A percentile compares a stretch with the other conserved stretches of the same genome.
Evolutionary conservation across 2,888 invertebrate genomes (phyloP).

Genomic region (Cataglyphis albicans): DNA sequence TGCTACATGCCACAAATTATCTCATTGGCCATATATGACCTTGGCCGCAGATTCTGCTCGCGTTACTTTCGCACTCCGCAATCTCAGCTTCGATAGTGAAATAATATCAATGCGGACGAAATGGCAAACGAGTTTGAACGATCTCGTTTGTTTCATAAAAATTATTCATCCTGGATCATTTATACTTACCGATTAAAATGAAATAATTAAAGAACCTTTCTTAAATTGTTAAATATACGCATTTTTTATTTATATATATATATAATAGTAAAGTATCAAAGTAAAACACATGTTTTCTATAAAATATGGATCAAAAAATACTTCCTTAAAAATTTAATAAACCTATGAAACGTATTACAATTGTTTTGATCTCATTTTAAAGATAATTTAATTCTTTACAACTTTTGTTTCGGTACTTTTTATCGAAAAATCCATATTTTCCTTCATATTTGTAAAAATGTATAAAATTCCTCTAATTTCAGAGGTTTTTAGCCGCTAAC

Average conservation of each 20-base stretch:
- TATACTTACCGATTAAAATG: background rate
- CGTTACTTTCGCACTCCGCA: slow-evolving; percentile 47
- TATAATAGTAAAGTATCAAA: background rate
- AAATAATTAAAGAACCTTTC: background rate
- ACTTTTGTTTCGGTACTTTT: no score
- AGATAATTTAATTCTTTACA: no score
- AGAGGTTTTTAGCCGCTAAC: no score
- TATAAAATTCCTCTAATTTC: no score
- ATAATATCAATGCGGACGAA: background rate
- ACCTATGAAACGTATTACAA: no score
- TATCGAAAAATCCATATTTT: no score
- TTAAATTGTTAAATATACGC: background rate
- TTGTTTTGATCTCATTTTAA: no score
- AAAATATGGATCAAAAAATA: no score
- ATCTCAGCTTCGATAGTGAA: slow-evolving; percentile 8
- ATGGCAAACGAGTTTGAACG: background rate
- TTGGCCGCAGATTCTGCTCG: slow-evolving; percentile 44
- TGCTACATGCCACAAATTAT: slow-evolving; percentile 57
- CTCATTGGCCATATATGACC: slow-evolving; percentile 47
- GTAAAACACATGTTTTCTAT: background rate
- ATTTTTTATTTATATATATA: no score
- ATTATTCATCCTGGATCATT: background rate
- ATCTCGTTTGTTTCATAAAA: slow-evolving; percentile 8
- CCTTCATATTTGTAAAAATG: no score
- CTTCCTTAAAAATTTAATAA: no score